A percentile compares a stretch with the other conserved stretches of the same genome.
Evolutionary conservation across 2,113 vertebrate genomes (phyloP).

Genomic region (Canis aureus): DNA sequence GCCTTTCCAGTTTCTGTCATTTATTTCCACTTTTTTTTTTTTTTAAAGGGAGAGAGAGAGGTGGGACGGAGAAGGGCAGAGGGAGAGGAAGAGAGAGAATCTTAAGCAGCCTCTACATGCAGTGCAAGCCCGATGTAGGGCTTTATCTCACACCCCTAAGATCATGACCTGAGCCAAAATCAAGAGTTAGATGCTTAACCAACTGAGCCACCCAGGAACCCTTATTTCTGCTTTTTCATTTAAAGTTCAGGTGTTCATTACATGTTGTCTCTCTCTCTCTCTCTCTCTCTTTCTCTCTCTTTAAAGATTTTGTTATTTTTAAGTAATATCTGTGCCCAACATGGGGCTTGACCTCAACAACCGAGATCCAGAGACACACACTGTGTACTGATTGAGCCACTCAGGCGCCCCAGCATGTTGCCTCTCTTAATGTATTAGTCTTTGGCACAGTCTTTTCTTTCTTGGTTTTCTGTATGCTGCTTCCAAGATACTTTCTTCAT

Average conservation of each 20-base stretch:
- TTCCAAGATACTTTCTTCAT: background rate
- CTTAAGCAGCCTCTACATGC: background rate
- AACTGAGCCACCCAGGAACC: background rate
- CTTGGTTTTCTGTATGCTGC: background rate
- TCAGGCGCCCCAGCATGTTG: background rate
- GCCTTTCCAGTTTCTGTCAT: background rate
- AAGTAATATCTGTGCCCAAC: background rate
- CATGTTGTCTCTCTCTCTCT: background rate
- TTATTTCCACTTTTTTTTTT: background rate
- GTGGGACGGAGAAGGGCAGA: background rate
- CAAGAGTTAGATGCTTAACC: background rate
- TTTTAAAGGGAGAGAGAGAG: background rate
- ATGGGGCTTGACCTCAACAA: background rate
- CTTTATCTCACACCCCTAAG: background rate
- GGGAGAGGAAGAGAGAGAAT: background rate
- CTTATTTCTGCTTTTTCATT: background rate
- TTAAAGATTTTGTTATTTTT: background rate
- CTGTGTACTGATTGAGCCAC: background rate
- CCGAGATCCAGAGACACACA: background rate
- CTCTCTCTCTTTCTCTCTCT: background rate
- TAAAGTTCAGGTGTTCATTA: background rate
- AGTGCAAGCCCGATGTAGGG: background rate
- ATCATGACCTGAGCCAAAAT: background rate
- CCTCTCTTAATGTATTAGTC: background rate
- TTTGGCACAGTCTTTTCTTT: background rate